These are phyloP conservation scores for Pleuronectes platessa DNA, from an alignment of 2,113 vertebrate genomes.

Conservation along the genomic window DNA sequence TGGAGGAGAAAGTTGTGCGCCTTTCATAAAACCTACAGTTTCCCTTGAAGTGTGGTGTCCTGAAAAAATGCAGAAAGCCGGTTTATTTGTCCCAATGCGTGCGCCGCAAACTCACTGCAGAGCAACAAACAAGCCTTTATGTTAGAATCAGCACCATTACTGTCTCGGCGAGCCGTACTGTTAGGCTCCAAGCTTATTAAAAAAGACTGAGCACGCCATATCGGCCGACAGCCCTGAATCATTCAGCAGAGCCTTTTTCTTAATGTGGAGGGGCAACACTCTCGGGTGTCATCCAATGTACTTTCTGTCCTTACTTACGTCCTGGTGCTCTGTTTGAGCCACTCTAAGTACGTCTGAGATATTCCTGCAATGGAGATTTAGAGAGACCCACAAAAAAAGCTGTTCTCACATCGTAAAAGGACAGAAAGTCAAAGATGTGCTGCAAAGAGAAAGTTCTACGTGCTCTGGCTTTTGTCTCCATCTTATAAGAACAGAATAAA, in stretches of 20 bases:
- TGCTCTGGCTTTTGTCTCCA: neutral
- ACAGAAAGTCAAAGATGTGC: neutral
- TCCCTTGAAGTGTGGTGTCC: constrained; percentile 9
- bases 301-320: constrained; percentile 13
- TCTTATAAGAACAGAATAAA: neutral
- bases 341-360: constrained; percentile 39
- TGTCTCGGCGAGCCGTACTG: constrained; percentile 21
- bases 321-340: constrained; percentile 22
- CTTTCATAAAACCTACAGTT: constrained; percentile 6
- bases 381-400: constrained; percentile 4
- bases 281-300: constrained; percentile 30
- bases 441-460: neutral
- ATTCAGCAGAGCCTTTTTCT: constrained; percentile 22
- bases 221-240: constrained; percentile 34
- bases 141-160: constrained; percentile 53
- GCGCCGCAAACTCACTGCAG: constrained; percentile 40
- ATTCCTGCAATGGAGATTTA: neutral
- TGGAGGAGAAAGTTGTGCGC: constrained; percentile 15
- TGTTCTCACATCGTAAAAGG: neutral
- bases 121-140: constrained; percentile 44
- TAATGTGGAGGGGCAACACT: constrained; percentile 14
- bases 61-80: constrained; percentile 50
- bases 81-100: constrained; percentile 31
- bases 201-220: constrained; percentile 47
- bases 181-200: constrained; percentile 61